phyloP scores from a whole-genome alignment of 2,113 vertebrate species.

The Phyllostomus discolor region DNA sequence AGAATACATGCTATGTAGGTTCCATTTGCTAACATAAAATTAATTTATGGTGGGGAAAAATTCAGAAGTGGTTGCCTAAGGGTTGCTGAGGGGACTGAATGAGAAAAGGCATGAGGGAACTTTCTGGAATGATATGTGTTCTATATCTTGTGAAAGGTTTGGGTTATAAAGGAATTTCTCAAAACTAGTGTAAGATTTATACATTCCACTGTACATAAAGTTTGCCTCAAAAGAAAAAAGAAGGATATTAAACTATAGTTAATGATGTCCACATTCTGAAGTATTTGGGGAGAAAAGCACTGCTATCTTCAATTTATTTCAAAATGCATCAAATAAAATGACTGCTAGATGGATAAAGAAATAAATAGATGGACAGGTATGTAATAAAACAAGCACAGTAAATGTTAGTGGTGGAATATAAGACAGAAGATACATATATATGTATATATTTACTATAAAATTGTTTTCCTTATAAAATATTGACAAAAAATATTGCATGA shows the following conservation, averaged over 20 bases:
- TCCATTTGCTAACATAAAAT: neutral
- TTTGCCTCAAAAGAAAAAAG: neutral
- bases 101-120: neutral
- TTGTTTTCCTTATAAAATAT: neutral
- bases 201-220: neutral
- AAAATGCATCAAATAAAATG: neutral
- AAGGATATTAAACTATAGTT: neutral
- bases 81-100: neutral
- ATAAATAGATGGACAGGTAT: neutral
- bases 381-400: neutral
- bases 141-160: neutral
- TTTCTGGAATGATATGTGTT: neutral
- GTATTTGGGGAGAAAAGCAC: neutral
- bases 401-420: neutral
- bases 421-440: neutral
- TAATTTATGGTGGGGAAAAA: neutral
- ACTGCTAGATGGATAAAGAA: neutral
- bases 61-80: neutral
- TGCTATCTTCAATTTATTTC: neutral
- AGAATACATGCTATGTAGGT: neutral
- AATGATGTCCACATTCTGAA: neutral
- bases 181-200: conserved; percentile 2
- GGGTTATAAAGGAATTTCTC: neutral
- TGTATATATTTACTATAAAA: conserved; percentile 14
- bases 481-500: neutral